Conservation (phyloP, 2,113 vertebrate species). For the Macaca fascicularis region T2T-MFA8v1.1 NC_088393.1:37906501-37907000, state of each 20-base stretch:
- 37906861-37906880: background rate
- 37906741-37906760: background rate
- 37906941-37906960: background rate
- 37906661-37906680: background rate
- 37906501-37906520: background rate
- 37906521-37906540: background rate
- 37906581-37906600: background rate
- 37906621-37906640: background rate
- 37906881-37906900: background rate
- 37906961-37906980: background rate
- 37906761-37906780: background rate
- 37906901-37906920: background rate
- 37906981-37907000: background rate
- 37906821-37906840: background rate
- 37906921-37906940: constrained; percentile 21
- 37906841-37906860: background rate
- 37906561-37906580: background rate
- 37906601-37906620: background rate
- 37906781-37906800: background rate
- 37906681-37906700: background rate
- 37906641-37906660: background rate
- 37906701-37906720: background rate
- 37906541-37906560: background rate
- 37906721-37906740: fast-evolving
- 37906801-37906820: background rate